phyloP scores from a whole-genome alignment of 2,888 invertebrate species.

The Ctena decussata region DNA sequence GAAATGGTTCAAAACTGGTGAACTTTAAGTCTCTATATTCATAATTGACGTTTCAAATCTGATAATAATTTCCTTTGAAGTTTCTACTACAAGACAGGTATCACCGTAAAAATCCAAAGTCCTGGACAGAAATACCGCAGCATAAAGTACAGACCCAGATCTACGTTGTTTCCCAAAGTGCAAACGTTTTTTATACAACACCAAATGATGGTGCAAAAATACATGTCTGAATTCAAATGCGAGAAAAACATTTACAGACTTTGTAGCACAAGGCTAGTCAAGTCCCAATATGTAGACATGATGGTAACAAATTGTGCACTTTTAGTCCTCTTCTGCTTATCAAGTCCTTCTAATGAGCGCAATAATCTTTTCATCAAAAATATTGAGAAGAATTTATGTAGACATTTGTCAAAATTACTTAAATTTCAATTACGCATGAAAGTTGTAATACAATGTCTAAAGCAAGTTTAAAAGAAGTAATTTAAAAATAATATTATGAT shows the following conservation, averaged over 20 bases:
- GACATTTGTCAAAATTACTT: not conserved
- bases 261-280: no score
- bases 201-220: no score
- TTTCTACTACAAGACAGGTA: not conserved
- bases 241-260: no score
- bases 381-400: not conserved
- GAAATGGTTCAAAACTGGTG: slow-evolving; percentile 4
- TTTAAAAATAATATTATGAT: not conserved
- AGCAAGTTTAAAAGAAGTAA: not conserved
- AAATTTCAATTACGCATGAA: not conserved
- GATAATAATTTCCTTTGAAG: slow-evolving; percentile 6
- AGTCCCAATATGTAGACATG: no score
- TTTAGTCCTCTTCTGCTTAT: not conserved
- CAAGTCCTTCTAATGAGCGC: not conserved
- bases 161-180: no score
- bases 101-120: no score
- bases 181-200: no score
- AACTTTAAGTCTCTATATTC: not conserved
- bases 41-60: slow-evolving; percentile 7
- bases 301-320: not conserved
- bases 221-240: no score
- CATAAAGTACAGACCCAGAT: no score
- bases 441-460: no score
- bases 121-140: no score
- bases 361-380: slow-evolving; percentile 1